phyloP scores from a whole-genome alignment of 2,113 vertebrate genomes.

The Willisornis vidua region DNA sequence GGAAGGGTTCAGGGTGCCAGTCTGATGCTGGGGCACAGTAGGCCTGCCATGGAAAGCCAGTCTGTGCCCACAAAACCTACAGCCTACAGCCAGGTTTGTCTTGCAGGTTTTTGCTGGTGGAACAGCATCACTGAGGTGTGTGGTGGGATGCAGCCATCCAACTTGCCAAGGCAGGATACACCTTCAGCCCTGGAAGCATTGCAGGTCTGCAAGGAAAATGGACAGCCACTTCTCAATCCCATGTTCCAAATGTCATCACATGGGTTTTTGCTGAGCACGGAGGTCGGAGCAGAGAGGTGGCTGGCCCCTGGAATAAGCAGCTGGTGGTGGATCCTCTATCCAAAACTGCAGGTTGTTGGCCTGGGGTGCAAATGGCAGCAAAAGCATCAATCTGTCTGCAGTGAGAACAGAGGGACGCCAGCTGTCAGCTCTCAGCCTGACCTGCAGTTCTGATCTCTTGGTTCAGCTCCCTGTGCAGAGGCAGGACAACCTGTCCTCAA shows the following conservation, averaged over 20 bases:
- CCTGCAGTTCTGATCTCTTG: not conserved
- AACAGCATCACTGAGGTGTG: not conserved
- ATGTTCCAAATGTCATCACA: not conserved
- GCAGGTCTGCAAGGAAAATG: not conserved
- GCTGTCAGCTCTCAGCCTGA: not conserved
- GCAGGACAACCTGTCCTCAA: not conserved
- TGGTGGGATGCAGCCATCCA: not conserved
- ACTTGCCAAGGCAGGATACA: not conserved
- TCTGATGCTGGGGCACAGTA: not conserved
- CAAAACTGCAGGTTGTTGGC: not conserved
- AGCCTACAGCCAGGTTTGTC: not conserved
- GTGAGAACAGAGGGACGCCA: not conserved
- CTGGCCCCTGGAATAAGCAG: not conserved
- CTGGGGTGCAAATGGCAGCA: not conserved
- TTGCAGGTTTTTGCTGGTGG: not conserved
- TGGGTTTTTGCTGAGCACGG: not conserved
- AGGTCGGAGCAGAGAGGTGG: not conserved
- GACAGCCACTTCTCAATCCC: not conserved
- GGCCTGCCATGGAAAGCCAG: not conserved
- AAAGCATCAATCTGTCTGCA: not conserved
- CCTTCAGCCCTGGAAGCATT: not conserved
- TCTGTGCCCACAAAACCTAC: not conserved
- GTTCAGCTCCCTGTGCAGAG: not conserved
- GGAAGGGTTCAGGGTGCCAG: not conserved
- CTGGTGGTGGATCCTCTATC: not conserved